A percentile compares a stretch with the other conserved stretches of the same genome.
phyloP scores from a whole-genome alignment of 2,888 invertebrate genomes.

The Corbicula japonica region DNA sequence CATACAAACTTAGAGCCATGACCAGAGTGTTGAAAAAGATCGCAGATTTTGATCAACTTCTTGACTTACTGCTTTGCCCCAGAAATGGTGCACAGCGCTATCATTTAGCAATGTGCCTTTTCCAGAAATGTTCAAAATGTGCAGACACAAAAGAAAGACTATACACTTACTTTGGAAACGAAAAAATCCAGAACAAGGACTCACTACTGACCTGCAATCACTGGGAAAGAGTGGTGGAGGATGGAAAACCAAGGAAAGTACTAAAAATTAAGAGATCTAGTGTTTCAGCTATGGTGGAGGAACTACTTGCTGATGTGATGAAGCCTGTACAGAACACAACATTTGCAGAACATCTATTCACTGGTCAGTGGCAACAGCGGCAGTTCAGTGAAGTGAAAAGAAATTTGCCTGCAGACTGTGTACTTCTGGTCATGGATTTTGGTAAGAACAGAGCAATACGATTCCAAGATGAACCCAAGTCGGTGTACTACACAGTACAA shows the following conservation, averaged over 20 bases:
- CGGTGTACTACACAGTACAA: conserved; percentile 28
- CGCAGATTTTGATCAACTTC: conserved; percentile 37
- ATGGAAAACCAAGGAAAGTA: conserved; percentile 47
- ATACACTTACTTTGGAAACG: conserved; percentile 11
- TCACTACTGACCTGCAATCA: conserved; percentile 51
- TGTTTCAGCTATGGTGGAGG: conserved; percentile 42
- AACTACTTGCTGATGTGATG: conserved; percentile 42
- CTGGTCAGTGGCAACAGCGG: conserved; percentile 55
- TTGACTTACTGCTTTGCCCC: conserved; percentile 36
- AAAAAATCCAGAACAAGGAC: conserved; percentile 14
- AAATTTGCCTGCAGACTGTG: conserved; percentile 48
- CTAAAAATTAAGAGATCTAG: conserved; percentile 32
- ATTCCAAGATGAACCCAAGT: conserved; percentile 53
- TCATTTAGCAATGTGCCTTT: conserved; percentile 35
- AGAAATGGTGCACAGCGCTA: conserved; percentile 37
- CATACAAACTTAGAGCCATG: conserved; percentile 40
- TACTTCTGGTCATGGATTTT: conserved; percentile 52
- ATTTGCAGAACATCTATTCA: conserved; percentile 51
- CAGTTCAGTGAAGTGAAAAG: conserved; percentile 50
- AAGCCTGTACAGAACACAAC: conserved; percentile 42
- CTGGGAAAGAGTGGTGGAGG: conserved; percentile 52
- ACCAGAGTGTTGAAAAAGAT: conserved; percentile 35
- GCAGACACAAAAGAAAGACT: conserved; percentile 28
- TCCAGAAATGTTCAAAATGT: conserved; percentile 46
- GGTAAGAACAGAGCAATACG: conserved; percentile 43